These are phyloP conservation scores for Lypha dubia DNA, from an alignment of 2,888 invertebrate genomes.

Conservation along the genomic window DNA sequence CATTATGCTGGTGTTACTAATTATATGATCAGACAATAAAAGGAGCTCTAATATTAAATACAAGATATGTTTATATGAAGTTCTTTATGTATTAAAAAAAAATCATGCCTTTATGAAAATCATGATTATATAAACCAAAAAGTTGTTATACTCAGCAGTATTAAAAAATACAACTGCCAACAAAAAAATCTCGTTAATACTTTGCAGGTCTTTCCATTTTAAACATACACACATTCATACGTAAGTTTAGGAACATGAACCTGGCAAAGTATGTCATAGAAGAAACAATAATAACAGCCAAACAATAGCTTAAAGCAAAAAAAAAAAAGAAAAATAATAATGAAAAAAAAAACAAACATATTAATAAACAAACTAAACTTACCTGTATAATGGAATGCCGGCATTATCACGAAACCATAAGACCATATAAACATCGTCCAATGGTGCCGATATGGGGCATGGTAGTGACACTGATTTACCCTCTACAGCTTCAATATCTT, in stretches of 20 bases:
- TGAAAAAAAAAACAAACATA: slow-evolving; percentile 1
- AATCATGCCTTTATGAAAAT: neutral
- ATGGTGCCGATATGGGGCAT: slow-evolving; percentile 92
- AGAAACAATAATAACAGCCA: slow-evolving; percentile 1
- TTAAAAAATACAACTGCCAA: neutral
- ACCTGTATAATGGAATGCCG: slow-evolving; percentile 93
- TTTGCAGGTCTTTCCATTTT: neutral
- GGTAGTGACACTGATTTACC: slow-evolving; percentile 94
- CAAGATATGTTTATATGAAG: too few species aligned
- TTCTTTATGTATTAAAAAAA: neutral
- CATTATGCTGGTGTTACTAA: too few species aligned
- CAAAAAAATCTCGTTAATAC: neutral
- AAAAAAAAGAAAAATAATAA: neutral
- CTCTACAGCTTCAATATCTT: slow-evolving; percentile 93
- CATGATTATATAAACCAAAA: neutral
- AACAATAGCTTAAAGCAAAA: neutral
- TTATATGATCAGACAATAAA: too few species aligned
- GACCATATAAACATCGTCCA: slow-evolving; percentile 95
- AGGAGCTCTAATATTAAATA: too few species aligned
- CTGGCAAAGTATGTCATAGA: slow-evolving; percentile 14
- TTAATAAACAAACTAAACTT: slow-evolving; percentile 54
- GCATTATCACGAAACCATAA: slow-evolving; percentile 95
- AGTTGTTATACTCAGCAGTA: neutral
- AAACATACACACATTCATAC: too few species aligned
- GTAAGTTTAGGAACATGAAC: neutral